Evolutionary conservation across 2,113 vertebrate species (phyloP).

Genomic region (Macrotus californicus): DNA sequence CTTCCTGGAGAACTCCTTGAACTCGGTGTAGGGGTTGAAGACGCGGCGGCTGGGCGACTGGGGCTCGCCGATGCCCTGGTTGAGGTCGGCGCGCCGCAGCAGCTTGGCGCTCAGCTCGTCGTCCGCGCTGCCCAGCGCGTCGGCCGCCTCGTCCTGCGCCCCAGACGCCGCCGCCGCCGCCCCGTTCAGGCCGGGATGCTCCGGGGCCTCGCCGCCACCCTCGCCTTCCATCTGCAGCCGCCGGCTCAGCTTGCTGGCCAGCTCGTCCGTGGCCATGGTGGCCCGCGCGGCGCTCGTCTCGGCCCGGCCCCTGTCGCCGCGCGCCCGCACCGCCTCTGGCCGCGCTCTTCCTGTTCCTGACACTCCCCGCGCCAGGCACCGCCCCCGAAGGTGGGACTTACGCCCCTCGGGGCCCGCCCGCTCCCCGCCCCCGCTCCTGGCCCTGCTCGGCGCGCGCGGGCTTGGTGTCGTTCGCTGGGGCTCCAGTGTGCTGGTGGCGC

Average conservation of each 20-base stretch:
- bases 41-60: slow-evolving; percentile 86
- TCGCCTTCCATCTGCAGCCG: slow-evolving; percentile 84
- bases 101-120: slow-evolving; percentile 86
- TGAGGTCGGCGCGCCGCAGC: slow-evolving; percentile 83
- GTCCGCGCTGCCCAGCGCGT: slow-evolving; percentile 78
- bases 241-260: slow-evolving; percentile 86
- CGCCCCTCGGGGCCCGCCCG: not conserved
- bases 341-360: slow-evolving; percentile 74
- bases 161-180: slow-evolving; percentile 77
- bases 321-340: slow-evolving; percentile 45
- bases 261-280: slow-evolving; percentile 89
- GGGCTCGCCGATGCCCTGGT: slow-evolving; percentile 80
- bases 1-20: slow-evolving; percentile 94
- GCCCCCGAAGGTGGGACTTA: slow-evolving; percentile 61
- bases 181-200: slow-evolving; percentile 76
- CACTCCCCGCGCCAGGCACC: slow-evolving; percentile 59
- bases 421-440: not conserved
- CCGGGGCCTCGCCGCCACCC: slow-evolving; percentile 74
- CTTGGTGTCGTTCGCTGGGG: rapidly evolving
- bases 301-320: not conserved
- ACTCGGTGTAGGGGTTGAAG: slow-evolving; percentile 94
- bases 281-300: slow-evolving; percentile 50
- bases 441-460: not conserved
- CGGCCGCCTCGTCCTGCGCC: slow-evolving; percentile 72
- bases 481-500: not conserved